Percentiles rank a stretch among this genome's conserved stretches.
Conservation (phyloP, 2,888 invertebrate species). For the Dicycla oo region DNA sequence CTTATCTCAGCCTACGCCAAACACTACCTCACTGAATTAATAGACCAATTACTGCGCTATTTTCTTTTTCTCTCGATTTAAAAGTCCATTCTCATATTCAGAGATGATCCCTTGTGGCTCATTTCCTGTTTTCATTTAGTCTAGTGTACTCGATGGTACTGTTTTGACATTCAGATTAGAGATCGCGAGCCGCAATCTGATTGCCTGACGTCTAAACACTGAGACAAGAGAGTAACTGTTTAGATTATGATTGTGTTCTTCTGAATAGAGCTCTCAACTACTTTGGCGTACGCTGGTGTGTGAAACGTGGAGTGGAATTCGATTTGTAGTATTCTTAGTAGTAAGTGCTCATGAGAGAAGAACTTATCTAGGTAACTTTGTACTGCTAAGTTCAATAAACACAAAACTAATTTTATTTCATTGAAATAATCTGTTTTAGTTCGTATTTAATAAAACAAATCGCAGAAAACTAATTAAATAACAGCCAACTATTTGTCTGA, state of each 20-base stretch:
- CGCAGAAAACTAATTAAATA: background rate
- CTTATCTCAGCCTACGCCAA: background rate
- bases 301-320: too few relatives aligned
- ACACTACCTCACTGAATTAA: background rate
- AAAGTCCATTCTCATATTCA: background rate
- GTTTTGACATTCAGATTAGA: background rate
- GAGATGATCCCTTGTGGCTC: background rate
- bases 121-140: background rate
- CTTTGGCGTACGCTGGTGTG: too few relatives aligned
- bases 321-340: too few relatives aligned
- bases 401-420: background rate
- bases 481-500: background rate
- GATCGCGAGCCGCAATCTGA: background rate
- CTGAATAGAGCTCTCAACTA: too few relatives aligned
- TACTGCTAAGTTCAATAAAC: background rate
- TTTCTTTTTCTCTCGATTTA: conserved; percentile 1
- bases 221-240: background rate
- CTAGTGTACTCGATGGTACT: background rate
- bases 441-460: too few relatives aligned
- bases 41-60: background rate
- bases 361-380: too few relatives aligned
- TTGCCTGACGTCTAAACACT: background rate
- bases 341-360: too few relatives aligned
- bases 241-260: background rate
- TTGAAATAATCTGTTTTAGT: background rate